Evolutionary conservation across 2,888 invertebrate species (phyloP).

Genomic region (Drosophila falleni): DNA sequence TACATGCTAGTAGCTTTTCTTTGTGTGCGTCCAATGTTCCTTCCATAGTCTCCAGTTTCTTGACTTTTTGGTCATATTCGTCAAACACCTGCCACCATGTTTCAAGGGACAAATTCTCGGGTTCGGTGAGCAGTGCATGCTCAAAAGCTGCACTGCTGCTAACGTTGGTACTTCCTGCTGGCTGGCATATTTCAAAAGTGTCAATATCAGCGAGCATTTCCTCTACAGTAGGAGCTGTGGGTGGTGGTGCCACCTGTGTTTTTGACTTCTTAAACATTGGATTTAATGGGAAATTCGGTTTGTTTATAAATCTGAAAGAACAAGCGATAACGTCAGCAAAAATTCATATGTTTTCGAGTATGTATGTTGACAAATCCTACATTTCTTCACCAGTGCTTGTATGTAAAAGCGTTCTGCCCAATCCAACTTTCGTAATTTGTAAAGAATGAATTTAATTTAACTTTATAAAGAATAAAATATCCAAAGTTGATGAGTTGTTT

Average conservation of each 20-base stretch:
- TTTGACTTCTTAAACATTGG: slow-evolving; percentile 79
- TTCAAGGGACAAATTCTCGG: slow-evolving; percentile 56
- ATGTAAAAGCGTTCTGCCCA: neutral
- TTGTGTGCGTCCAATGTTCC: slow-evolving; percentile 72
- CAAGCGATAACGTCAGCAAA: slow-evolving; percentile 30
- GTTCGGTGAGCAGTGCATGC: slow-evolving; percentile 54
- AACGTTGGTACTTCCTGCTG: slow-evolving; percentile 4
- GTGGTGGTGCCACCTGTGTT: slow-evolving; percentile 67
- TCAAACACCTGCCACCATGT: slow-evolving; percentile 84
- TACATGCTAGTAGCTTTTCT: slow-evolving; percentile 72
- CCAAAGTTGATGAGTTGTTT: slow-evolving; percentile 29
- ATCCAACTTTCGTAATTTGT: neutral
- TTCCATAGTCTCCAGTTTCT: slow-evolving; percentile 74
- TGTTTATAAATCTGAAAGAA: slow-evolving; percentile 8
- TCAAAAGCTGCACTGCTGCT: slow-evolving; percentile 42
- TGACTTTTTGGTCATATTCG: slow-evolving; percentile 81
- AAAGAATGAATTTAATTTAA: neutral
- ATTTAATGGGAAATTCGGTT: neutral
- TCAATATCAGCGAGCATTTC: slow-evolving; percentile 83
- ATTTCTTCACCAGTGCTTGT: neutral
- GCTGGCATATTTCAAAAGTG: slow-evolving; percentile 77
- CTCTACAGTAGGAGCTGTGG: slow-evolving; percentile 75
- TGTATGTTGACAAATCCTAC: neutral
- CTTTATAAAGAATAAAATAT: neutral
- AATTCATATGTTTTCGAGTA: neutral